Evolutionary conservation across 2,797 vertebrate genomes (phyloP), one percentile per base, ranked within the genome.

Genomic region (Meriones psammophilus): DNA sequence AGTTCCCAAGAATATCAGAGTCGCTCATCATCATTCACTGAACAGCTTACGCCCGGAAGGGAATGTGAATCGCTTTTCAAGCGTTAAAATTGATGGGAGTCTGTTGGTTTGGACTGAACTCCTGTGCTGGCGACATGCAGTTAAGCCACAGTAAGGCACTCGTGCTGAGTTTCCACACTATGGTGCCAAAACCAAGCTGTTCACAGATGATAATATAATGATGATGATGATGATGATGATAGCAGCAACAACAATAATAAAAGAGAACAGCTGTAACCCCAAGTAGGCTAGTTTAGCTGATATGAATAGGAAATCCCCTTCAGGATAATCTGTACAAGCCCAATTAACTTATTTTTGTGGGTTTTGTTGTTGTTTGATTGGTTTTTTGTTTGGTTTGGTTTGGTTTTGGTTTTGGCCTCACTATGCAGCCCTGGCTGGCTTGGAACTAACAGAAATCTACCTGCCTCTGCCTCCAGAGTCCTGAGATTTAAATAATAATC

Each of bases 51-150:
- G 79, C 88, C 73, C 54, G 92, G 89, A 86, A 95, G 93, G 95
- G 74, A 89, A 92, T 58, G 81, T 81, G 97, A 95, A 97, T 97
- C 97, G 66, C 92, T 85, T 96, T 94, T 77, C 87, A 3, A 10
- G 68, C 20, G 56, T n/a, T 77, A 56, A 76, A 64, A 50, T 74
- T 1, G 60, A 28, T 56, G 18, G 26, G 68, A 56, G 17, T 77
- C 30, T 64, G 26, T 73, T 77, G 84, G 69, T n/a, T n/a, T 85
- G n/a, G 28, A 42, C 58, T 5, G 6, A 26, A 4, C 22, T 36
- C 3, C 71, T 85, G 20, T n/a, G 1, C 12, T 30, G 42, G 42
- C 56, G 18, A 28, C 30, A 20, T 12, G 28, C 8, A 2, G 20
- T 42, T 33, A 64, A 64, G 36, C 62, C 69, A 64, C 71, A 83